Evolutionary conservation across 2,113 vertebrate species (phyloP).

Genomic region (Felis chaus): DNA sequence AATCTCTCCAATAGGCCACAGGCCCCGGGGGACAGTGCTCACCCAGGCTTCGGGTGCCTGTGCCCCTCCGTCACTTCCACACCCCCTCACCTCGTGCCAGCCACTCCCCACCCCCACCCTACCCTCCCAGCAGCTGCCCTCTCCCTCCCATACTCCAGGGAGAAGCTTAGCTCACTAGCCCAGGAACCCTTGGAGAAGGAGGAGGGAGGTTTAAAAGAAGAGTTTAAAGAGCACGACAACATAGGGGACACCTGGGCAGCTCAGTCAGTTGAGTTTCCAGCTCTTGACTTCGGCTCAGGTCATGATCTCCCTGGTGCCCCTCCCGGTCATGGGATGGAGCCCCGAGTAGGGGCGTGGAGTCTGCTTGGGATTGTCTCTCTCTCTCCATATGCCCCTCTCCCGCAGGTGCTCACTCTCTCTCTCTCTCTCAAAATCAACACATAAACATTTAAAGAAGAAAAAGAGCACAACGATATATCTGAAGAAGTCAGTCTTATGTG

Average conservation of each 20-base stretch:
- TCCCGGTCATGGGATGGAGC: too few species aligned
- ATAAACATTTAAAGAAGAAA: too few species aligned
- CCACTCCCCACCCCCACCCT: not conserved
- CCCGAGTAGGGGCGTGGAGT: too few species aligned
- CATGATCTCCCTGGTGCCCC: too few species aligned
- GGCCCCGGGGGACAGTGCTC: not conserved
- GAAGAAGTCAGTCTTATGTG: not conserved
- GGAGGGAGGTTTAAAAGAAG: not conserved
- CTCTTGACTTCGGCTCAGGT: too few species aligned
- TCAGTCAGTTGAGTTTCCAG: too few species aligned
- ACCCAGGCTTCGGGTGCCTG: not conserved
- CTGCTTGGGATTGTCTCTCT: too few species aligned
- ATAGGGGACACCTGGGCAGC: not conserved
- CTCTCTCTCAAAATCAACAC: too few species aligned
- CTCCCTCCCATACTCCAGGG: not conserved
- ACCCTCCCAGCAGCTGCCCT: not conserved
- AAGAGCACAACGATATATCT: not conserved
- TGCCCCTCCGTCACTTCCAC: not conserved
- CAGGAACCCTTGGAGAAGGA: not conserved
- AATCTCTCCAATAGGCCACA: not conserved
- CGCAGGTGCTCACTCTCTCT: too few species aligned
- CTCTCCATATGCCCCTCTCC: too few species aligned
- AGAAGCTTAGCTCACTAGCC: not conserved
- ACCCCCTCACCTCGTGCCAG: accelerated
- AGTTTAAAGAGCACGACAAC: not conserved